A percentile compares a stretch with the other conserved stretches of the same genome.
Evolutionary conservation across 2,888 invertebrate genomes (phyloP).

Genomic region (Muscina levida): DNA sequence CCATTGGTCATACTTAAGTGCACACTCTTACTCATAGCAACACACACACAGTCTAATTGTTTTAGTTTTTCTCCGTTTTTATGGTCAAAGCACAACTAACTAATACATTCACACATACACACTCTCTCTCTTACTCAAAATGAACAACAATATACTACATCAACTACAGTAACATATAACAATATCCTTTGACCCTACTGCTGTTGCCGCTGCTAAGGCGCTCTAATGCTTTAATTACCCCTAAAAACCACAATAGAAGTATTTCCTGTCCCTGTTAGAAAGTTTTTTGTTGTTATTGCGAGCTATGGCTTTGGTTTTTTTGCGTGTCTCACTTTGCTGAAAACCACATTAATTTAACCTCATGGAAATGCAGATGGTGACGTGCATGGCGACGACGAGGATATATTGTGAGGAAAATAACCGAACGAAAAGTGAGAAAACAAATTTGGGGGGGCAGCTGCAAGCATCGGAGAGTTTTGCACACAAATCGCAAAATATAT

Average conservation of each 20-base stretch:
- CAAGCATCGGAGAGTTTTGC: too few relatives aligned
- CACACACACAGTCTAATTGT: too few relatives aligned
- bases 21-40: too few relatives aligned
- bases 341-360: conserved; percentile 46
- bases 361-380: neutral
- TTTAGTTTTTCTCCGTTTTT: neutral
- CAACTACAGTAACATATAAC: neutral
- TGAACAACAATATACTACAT: neutral
- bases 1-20: neutral
- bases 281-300: conserved; percentile 4
- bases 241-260: conserved; percentile 33
- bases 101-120: too few relatives aligned
- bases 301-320: too few relatives aligned
- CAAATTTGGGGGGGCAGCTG: neutral
- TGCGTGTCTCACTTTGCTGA: conserved; percentile 18
- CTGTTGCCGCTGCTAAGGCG: too few relatives aligned
- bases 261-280: conserved; percentile 13
- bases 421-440: neutral
- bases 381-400: too few relatives aligned
- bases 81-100: neutral
- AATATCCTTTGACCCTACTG: too few relatives aligned
- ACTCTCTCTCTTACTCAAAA: too few relatives aligned
- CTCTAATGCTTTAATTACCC: conserved; percentile 51
- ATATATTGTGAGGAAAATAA: too few relatives aligned
- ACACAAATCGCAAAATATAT: conserved; percentile 44